Percentiles rank a stretch among this genome's conserved stretches.
Evolutionary conservation across 2,113 vertebrate genomes (phyloP).

Genomic region (Syngnathus scovelli): DNA sequence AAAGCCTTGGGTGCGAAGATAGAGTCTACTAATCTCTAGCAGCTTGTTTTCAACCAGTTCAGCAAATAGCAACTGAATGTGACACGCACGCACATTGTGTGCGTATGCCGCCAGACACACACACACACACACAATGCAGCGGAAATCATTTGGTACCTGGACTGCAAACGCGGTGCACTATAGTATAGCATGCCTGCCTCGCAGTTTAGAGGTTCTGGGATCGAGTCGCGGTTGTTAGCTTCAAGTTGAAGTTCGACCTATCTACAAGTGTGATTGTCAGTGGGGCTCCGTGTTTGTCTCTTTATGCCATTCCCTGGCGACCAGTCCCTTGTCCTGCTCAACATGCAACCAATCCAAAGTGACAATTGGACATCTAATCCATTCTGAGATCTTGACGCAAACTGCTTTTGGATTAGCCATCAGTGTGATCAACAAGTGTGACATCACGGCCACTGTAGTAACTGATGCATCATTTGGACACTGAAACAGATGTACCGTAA

Average conservation of each 20-base stretch:
- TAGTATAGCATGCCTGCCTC: background rate
- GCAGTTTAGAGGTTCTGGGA: background rate
- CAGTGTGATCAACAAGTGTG: background rate
- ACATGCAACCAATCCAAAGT: background rate
- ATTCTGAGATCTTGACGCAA: background rate
- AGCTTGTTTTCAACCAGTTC: slow-evolving; percentile 45
- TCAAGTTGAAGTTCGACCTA: background rate
- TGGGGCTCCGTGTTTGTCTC: background rate
- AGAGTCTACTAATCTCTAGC: slow-evolving; percentile 36
- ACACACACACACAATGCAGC: background rate
- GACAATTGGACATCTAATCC: background rate
- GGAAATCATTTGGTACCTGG: background rate
- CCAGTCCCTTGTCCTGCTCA: no score
- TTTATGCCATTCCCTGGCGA: no score
- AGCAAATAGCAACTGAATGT: slow-evolving; percentile 30
- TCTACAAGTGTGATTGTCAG: background rate
- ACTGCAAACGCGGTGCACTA: background rate
- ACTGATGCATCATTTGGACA: no score
- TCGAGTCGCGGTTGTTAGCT: background rate
- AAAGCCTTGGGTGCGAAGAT: slow-evolving; percentile 43
- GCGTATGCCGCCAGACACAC: background rate
- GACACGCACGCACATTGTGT: slow-evolving; percentile 6
- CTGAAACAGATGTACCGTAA: background rate
- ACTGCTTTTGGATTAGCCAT: background rate
- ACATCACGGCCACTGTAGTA: background rate